Conservation (phyloP, 1,140 invertebrate genomes). For the Diachasma alloeum region DNA sequence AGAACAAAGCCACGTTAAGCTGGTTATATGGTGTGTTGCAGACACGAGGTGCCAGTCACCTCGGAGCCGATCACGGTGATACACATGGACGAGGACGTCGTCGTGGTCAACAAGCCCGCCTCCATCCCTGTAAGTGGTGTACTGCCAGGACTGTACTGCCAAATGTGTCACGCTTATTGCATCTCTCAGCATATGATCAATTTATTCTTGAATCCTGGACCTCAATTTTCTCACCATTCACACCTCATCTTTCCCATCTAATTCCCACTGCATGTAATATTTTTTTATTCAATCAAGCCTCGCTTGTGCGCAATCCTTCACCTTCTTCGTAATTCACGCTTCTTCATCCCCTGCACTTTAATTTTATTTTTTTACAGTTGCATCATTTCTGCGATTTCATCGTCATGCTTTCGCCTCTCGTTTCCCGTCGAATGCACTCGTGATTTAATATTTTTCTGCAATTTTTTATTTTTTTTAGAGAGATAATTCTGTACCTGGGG, state of each 20-base stretch:
- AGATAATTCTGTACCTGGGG: not conserved
- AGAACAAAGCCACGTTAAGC: constrained; percentile 65
- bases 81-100: constrained; percentile 96
- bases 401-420: not conserved
- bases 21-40: constrained; percentile 73
- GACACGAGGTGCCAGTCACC: constrained; percentile 97
- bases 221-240: constrained; percentile 17
- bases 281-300: constrained; percentile 16
- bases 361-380: constrained; percentile 12
- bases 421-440: not conserved
- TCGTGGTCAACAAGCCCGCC: constrained; percentile 99
- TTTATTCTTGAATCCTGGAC: not conserved
- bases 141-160: constrained; percentile 76
- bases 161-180: constrained; percentile 47
- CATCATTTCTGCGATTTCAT: constrained; percentile 3
- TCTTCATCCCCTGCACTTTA: not conserved
- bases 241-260: not conserved
- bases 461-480: not conserved
- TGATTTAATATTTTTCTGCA: not conserved
- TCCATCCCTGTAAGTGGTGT: constrained; percentile 95
- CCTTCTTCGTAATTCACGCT: not conserved
- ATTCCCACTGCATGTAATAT: not conserved
- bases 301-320: constrained; percentile 17
- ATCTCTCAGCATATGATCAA: constrained; percentile 17
- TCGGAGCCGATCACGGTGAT: constrained; percentile 93